Conservation (phyloP, 2,113 vertebrate species). For the Seriola rivoliana region DNA sequence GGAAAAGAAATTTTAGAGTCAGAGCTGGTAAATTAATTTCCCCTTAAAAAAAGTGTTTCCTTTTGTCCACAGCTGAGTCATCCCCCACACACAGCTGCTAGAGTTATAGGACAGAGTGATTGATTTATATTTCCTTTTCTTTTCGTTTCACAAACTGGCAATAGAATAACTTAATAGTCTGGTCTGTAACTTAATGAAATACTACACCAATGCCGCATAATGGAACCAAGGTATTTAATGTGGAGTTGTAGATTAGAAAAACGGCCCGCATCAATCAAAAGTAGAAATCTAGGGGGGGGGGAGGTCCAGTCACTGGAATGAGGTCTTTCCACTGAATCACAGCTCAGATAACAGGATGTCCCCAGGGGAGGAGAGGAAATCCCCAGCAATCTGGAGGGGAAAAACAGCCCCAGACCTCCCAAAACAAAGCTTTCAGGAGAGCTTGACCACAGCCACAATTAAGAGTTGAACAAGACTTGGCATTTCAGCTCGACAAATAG, state of each 20-base stretch:
- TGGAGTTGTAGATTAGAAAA: constrained; percentile 19
- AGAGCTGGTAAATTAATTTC: constrained; percentile 34
- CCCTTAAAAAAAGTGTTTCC: constrained; percentile 9
- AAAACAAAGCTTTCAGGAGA: constrained; percentile 38
- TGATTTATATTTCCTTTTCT: constrained; percentile 2
- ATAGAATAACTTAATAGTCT: background rate
- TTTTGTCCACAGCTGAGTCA: constrained; percentile 32
- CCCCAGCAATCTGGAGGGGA: constrained; percentile 60
- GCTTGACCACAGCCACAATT: background rate
- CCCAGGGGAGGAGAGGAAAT: constrained; percentile 64
- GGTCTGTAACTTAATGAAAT: background rate
- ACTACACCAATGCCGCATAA: background rate
- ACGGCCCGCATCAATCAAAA: constrained; percentile 24
- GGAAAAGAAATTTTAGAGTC: background rate
- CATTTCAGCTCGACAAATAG: background rate
- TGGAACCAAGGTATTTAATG: background rate
- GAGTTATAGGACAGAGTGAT: constrained; percentile 21
- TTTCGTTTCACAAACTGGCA: constrained; percentile 3
- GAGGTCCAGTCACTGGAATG: constrained; percentile 31
- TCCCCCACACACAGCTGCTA: constrained; percentile 59
- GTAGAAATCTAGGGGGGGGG: constrained; percentile 11
- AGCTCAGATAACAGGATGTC: constrained; percentile 75
- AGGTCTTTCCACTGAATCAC: constrained; percentile 66
- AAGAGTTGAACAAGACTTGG: background rate
- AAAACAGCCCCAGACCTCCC: constrained; percentile 44